phyloP scores from a whole-genome alignment of 2,797 vertebrate species.

The Pangasius djambal region DNA sequence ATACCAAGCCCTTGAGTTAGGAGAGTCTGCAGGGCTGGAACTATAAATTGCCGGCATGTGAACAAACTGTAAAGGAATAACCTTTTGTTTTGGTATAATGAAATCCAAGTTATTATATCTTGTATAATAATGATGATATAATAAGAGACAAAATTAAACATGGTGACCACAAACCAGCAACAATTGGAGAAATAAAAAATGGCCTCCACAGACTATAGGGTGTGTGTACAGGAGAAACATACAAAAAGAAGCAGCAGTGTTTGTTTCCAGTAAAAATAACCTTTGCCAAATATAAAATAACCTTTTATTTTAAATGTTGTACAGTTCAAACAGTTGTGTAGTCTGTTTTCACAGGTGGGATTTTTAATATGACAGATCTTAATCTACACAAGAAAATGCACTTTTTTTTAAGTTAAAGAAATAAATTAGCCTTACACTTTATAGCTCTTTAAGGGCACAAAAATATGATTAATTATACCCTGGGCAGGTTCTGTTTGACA shows the following conservation, averaged over 20 bases:
- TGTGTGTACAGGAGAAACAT: background rate
- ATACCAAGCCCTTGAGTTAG: background rate
- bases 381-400: background rate
- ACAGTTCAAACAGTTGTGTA: background rate
- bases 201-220: background rate
- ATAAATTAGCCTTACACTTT: background rate
- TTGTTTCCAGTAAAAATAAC: constrained; percentile 4
- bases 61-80: background rate
- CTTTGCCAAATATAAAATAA: background rate
- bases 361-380: background rate
- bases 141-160: background rate
- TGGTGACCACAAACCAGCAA: background rate
- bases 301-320: background rate
- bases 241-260: background rate
- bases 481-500: background rate
- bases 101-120: background rate
- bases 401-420: background rate
- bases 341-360: background rate
- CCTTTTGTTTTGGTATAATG: background rate
- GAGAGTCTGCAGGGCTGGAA: background rate
- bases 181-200: background rate
- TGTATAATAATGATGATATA: background rate
- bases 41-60: background rate
- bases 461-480: background rate
- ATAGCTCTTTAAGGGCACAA: background rate